Percentiles rank a stretch among this genome's conserved stretches.
Evolutionary conservation across 2,888 invertebrate genomes (phyloP).

Genomic region (Drosophila helvetica): DNA sequence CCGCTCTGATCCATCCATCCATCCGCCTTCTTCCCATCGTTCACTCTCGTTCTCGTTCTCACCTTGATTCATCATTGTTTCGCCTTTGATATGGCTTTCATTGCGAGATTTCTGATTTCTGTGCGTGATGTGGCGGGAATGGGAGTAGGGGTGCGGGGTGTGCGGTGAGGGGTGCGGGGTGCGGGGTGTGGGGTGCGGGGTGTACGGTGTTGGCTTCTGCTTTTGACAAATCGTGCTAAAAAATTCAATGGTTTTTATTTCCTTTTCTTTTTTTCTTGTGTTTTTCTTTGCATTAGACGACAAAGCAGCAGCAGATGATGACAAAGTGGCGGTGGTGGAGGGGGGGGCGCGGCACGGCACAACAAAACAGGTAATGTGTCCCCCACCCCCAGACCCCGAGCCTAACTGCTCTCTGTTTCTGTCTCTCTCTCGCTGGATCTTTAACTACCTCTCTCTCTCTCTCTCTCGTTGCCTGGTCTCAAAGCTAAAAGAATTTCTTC

Average conservation of each 20-base stretch:
- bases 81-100: constrained; percentile 53
- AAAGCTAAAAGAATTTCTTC: constrained; percentile 5
- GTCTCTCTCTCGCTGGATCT: background rate
- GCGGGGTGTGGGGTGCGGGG: background rate
- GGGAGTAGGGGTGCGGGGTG: background rate
- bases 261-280: background rate
- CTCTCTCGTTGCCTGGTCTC: background rate
- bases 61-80: constrained; percentile 45
- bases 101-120: constrained; percentile 50
- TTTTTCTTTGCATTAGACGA: constrained; percentile 25
- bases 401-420: no score
- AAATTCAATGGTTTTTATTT: constrained; percentile 50
- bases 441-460: background rate
- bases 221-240: constrained; percentile 59
- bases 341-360: no score
- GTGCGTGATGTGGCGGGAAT: constrained; percentile 20
- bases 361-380: constrained; percentile 39
- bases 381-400: background rate
- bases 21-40: background rate
- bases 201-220: constrained; percentile 19
- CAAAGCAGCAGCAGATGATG: constrained; percentile 4
- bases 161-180: no score
- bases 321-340: background rate
- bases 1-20: background rate
- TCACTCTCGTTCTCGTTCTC: constrained; percentile 16